These are phyloP conservation scores for Hemithea aestivaria DNA, from an alignment of 2,888 invertebrate species.

Conservation along the genomic window DNA sequence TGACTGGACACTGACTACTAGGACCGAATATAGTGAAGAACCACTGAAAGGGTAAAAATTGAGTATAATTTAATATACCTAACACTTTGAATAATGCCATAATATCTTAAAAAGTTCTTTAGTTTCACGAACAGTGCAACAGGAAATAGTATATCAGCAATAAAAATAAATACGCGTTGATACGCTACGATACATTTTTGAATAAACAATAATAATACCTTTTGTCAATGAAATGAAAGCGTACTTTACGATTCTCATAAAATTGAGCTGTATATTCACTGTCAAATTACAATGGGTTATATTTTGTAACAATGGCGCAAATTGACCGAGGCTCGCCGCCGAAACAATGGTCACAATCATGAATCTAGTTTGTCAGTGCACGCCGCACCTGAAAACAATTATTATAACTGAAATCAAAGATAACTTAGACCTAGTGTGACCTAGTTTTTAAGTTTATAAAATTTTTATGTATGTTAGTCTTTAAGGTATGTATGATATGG, in stretches of 20 bases:
- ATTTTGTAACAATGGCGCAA: constrained; percentile 71
- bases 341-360: constrained; percentile 71
- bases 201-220: constrained; percentile 20
- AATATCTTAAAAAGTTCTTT: too few relatives aligned
- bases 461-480: too few relatives aligned
- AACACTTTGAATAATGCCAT: too few relatives aligned
- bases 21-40: too few relatives aligned
- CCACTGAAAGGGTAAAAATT: too few relatives aligned
- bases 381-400: constrained; percentile 49
- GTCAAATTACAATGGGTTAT: constrained; percentile 56
- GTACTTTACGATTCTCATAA: constrained; percentile 24
- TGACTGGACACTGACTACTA: too few relatives aligned
- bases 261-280: constrained; percentile 30
- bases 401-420: constrained; percentile 52
- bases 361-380: constrained; percentile 57
- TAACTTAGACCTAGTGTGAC: constrained; percentile 29
- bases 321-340: constrained; percentile 52
- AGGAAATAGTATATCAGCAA: background rate
- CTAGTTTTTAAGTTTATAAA: too few relatives aligned
- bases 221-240: constrained; percentile 17
- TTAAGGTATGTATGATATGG: too few relatives aligned
- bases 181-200: constrained; percentile 19
- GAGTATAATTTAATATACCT: too few relatives aligned
- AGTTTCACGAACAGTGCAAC: too few relatives aligned
- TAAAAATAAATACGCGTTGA: constrained; percentile 3